These are phyloP conservation scores for Myxocyprinus asiaticus DNA, from an alignment of 2,113 vertebrate genomes.

Conservation along the genomic window DNA sequence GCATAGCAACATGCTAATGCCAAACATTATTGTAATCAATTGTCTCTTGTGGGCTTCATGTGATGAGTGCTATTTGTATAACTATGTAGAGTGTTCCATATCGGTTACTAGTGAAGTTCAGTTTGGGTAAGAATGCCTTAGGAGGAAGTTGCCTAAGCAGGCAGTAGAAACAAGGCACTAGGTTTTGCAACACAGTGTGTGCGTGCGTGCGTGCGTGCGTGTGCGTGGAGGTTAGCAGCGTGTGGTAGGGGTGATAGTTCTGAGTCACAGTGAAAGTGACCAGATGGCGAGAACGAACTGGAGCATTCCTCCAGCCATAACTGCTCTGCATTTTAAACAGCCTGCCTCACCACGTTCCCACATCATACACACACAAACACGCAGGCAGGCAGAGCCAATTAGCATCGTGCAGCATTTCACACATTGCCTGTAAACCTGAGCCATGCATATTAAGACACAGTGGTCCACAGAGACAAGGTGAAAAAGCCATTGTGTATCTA, in stretches of 20 bases:
- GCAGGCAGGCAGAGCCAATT: constrained; percentile 40
- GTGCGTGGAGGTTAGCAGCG: constrained; percentile 48
- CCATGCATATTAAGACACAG: constrained; percentile 54
- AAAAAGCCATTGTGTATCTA: constrained; percentile 31
- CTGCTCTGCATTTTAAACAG: constrained; percentile 74
- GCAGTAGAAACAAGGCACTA: background rate
- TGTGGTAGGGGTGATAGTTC: constrained; percentile 51
- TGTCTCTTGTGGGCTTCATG: background rate
- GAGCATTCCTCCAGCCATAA: constrained; percentile 66
- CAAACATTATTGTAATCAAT: too few species aligned
- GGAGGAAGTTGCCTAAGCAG: background rate
- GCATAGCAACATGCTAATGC: too few species aligned
- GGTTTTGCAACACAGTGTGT: background rate
- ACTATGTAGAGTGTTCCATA: too few species aligned
- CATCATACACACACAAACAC: constrained; percentile 18
- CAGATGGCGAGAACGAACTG: constrained; percentile 66
- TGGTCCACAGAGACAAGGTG: constrained; percentile 27
- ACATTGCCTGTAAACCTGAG: constrained; percentile 57
- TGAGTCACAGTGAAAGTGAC: constrained; percentile 70
- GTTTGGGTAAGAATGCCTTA: too few species aligned
- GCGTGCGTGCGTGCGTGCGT: background rate
- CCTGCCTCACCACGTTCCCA: constrained; percentile 48
- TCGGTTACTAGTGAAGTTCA: too few species aligned
- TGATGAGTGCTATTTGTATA: background rate
- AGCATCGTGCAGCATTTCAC: constrained; percentile 51